These are phyloP conservation scores for Belgica antarctica DNA, from an alignment of 2,888 invertebrate genomes.

Conservation along the genomic window DNA sequence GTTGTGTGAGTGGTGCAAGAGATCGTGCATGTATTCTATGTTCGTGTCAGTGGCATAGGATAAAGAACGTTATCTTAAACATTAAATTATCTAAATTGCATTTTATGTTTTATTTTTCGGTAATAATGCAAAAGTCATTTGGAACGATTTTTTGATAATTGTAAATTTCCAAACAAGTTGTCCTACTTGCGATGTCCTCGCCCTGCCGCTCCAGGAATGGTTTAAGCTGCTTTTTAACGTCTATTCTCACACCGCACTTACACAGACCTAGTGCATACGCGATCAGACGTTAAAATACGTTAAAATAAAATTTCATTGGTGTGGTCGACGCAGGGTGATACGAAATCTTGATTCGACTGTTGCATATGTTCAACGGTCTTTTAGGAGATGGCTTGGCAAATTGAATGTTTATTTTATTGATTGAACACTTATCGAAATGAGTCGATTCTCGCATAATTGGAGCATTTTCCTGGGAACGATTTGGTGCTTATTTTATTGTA, in stretches of 20 bases:
- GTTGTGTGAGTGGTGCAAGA: conserved; percentile 31
- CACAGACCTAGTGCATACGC: conserved; percentile 7
- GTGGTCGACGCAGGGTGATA: conserved; percentile 13
- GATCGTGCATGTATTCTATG: conserved; percentile 26
- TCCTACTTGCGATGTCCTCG: not conserved
- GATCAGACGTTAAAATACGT: conserved; percentile 34
- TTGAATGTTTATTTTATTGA: not conserved
- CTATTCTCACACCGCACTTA: conserved; percentile 32
- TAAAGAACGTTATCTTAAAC: too few species aligned
- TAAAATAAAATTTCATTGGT: not conserved
- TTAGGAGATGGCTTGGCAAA: not conserved
- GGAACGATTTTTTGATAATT: too few species aligned
- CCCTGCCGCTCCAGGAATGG: not conserved
- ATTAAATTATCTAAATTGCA: too few species aligned
- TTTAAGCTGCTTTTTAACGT: conserved; percentile 28
- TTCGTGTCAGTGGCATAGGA: too few species aligned
- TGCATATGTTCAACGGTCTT: not conserved
- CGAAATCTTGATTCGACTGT: not conserved
- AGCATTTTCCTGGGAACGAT: too few species aligned
- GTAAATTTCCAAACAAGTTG: too few species aligned
- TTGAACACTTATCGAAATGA: too few species aligned
- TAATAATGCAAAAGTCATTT: too few species aligned
- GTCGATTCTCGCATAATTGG: too few species aligned
- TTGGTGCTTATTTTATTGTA: too few species aligned
- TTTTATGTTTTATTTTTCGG: too few species aligned